Percentiles rank a stretch among this genome's conserved stretches.
phyloP scores from a whole-genome alignment of 2,888 invertebrate species.

The Megamerina dolium region DNA sequence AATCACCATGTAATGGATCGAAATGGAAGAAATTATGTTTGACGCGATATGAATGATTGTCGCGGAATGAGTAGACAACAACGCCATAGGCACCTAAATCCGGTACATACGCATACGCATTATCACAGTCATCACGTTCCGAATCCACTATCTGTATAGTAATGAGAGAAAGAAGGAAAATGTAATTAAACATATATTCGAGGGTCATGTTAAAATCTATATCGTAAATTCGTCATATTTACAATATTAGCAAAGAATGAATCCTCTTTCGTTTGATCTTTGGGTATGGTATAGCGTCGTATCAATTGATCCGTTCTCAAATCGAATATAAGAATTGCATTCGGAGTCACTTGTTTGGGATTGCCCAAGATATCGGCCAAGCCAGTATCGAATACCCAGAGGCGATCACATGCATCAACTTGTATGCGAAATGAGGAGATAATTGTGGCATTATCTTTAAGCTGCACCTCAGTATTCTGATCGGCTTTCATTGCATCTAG shows the following conservation, averaged over 20 bases:
- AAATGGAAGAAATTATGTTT: conserved; percentile 79
- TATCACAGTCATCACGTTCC: conserved; percentile 62
- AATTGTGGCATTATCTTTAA: conserved; percentile 58
- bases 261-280: conserved; percentile 62
- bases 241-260: conserved; percentile 78
- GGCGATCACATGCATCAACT: conserved; percentile 70
- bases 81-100: conserved; percentile 71
- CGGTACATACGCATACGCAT: conserved; percentile 72
- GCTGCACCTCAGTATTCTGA: conserved; percentile 46
- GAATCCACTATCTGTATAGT: conserved; percentile 62
- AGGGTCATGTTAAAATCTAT: neutral
- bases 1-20: conserved; percentile 71
- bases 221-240: conserved; percentile 43
- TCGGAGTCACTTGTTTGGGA: conserved; percentile 57
- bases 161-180: conserved; percentile 2
- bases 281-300: conserved; percentile 63
- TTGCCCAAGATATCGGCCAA: conserved; percentile 68
- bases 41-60: conserved; percentile 72
- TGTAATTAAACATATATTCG: neutral
- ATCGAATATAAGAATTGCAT: conserved; percentile 63
- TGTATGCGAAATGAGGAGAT: conserved; percentile 68
- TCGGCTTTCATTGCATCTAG: conserved; percentile 38
- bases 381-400: conserved; percentile 80
- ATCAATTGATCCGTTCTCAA: conserved; percentile 68
- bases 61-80: conserved; percentile 68